Percentiles rank a stretch among this genome's conserved stretches.
These are phyloP conservation scores for Hirtodrosophila histrioides DNA, from an alignment of 2,888 invertebrate species.

Conservation along the genomic window DNA sequence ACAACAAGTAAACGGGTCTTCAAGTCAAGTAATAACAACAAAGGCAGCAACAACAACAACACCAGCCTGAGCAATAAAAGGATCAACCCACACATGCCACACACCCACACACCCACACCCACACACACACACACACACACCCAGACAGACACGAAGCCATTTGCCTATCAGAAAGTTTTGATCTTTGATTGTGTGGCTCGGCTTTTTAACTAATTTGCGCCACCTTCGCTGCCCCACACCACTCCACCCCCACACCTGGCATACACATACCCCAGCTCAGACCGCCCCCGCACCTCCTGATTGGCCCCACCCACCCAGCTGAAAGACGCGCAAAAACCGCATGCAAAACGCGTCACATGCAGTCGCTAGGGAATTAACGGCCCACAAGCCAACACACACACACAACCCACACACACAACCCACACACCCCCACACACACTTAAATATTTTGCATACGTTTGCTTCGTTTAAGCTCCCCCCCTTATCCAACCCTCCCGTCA, in stretches of 20 bases:
- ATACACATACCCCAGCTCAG: not conserved
- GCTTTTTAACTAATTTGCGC: conserved; percentile 82
- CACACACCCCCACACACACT: conserved; percentile 1
- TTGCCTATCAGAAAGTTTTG: conserved; percentile 70
- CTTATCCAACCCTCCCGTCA: conserved; percentile 14
- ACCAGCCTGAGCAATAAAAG: conserved; percentile 51
- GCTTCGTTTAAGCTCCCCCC: conserved; percentile 40
- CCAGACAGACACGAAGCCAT: conserved; percentile 25
- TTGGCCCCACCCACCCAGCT: not conserved
- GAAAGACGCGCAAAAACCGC: conserved; percentile 66
- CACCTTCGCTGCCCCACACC: conserved; percentile 43
- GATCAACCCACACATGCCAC: conserved; percentile 34
- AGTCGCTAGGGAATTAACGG: conserved; percentile 71
- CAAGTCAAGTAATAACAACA: conserved; percentile 34
- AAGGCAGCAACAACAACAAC: not conserved
- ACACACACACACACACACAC: conserved; percentile 15
- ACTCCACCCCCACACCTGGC: not conserved
- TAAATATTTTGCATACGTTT: conserved; percentile 72
- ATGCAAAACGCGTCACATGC: conserved; percentile 78
- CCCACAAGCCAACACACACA: conserved; percentile 25
- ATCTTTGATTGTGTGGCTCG: conserved; percentile 80
- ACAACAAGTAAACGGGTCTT: conserved; percentile 36
- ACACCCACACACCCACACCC: conserved; percentile 16
- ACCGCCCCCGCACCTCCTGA: not conserved
- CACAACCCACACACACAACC: conserved; percentile 5